A percentile compares a stretch with the other conserved stretches of the same genome.
These are phyloP conservation scores for Pecten maximus DNA, from an alignment of 2,888 invertebrate genomes.

Conservation along the genomic window DNA sequence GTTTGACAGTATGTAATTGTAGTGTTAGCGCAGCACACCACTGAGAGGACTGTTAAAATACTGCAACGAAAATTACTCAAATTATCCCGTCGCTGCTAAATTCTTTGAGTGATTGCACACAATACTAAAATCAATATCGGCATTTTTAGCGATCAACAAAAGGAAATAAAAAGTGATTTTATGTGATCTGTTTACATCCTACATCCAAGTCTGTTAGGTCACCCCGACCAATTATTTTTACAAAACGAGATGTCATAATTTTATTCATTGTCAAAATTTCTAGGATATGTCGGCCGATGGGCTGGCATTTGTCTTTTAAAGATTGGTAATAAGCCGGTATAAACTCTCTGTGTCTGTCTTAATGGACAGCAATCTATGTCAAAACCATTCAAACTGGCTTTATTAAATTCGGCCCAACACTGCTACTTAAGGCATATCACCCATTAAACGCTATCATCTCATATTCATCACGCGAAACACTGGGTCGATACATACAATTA, in stretches of 20 bases:
- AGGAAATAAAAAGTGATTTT: neutral
- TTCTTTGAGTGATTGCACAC: slow-evolving; percentile 20
- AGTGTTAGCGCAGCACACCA: neutral
- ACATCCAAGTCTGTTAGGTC: neutral
- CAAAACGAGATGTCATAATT: slow-evolving; percentile 14
- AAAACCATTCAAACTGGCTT: slow-evolving; percentile 28
- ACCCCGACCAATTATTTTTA: slow-evolving; percentile 11
- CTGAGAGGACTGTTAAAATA: neutral
- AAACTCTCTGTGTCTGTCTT: slow-evolving; percentile 14
- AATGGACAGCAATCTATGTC: slow-evolving; percentile 26
- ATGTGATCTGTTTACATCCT: neutral
- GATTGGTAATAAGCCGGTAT: slow-evolving; percentile 17
- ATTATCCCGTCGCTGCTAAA: slow-evolving; percentile 4
- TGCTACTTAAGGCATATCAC: slow-evolving; percentile 24
- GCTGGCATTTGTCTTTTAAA: neutral
- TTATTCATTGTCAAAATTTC: slow-evolving; percentile 15
- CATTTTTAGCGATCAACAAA: slow-evolving; percentile 21
- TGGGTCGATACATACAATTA: slow-evolving; percentile 22
- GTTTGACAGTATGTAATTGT: neutral
- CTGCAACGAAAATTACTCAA: neutral
- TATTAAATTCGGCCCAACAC: slow-evolving; percentile 23
- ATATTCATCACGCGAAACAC: slow-evolving; percentile 20
- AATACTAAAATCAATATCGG: neutral
- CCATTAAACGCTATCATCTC: slow-evolving; percentile 33
- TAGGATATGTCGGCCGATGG: neutral